A percentile compares a stretch with the other conserved stretches of the same genome.
Evolutionary conservation across 53 echinoderm and acorn worm genomes (phyloP).

Genomic region (Stichopus horrens): DNA sequence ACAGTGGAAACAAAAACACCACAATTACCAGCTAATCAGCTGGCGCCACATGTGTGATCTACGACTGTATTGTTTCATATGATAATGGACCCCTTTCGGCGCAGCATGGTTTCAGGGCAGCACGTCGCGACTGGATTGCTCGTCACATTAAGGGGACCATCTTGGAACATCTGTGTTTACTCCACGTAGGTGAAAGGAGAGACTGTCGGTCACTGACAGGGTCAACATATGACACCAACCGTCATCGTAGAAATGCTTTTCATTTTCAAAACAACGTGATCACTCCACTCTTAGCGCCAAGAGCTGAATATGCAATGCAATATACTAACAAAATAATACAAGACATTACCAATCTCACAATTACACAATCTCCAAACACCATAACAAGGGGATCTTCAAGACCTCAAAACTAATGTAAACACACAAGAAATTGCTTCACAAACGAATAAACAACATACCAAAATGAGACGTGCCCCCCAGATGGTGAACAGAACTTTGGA

Average conservation of each 20-base stretch:
- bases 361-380: no score
- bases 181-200: constrained; percentile 25
- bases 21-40: constrained; percentile 40
- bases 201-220: constrained; percentile 8
- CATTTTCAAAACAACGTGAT: neutral
- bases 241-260: neutral
- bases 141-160: neutral
- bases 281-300: neutral
- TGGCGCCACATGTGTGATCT: constrained; percentile 24
- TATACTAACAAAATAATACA: no score
- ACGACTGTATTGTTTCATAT: neutral
- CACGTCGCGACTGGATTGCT: constrained; percentile 1
- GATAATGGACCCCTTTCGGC: neutral
- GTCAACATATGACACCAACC: constrained; percentile 24
- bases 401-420: no score
- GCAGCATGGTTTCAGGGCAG: constrained; percentile 25
- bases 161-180: neutral
- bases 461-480: no score
- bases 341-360: no score
- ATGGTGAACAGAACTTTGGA: no score
- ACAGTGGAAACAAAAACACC: constrained; percentile 23
- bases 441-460: no score
- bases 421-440: no score
- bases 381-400: no score
- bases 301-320: no score